These are phyloP conservation scores for Galemys pyrenaicus DNA, from an alignment of 2,113 vertebrate genomes.

Conservation along the genomic window DNA sequence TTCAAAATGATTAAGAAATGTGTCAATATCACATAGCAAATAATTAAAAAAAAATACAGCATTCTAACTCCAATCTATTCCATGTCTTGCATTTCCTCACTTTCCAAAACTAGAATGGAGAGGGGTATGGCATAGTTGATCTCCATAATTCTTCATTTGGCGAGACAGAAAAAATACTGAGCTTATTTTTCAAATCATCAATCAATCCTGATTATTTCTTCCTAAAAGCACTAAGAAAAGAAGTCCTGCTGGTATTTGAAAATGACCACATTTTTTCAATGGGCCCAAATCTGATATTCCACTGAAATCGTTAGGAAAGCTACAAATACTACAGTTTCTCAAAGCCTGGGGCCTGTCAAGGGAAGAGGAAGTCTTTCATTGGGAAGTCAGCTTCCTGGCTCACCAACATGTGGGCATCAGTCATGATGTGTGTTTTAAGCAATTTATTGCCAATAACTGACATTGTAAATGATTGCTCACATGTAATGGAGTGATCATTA, in stretches of 20 bases:
- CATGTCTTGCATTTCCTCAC: neutral
- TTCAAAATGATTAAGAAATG: constrained; percentile 5
- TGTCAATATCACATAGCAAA: neutral
- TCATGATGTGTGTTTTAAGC: neutral
- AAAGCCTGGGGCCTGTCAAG: neutral
- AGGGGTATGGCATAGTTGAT: neutral
- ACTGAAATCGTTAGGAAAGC: constrained; percentile 24
- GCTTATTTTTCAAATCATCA: constrained; percentile 1
- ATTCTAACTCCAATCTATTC: neutral
- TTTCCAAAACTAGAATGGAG: neutral
- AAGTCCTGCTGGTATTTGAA: constrained; percentile 30
- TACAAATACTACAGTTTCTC: constrained; percentile 32
- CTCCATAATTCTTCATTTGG: neutral
- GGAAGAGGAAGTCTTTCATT: neutral
- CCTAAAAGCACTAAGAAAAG: constrained; percentile 18
- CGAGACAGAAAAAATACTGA: neutral
- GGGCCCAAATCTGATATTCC: constrained; percentile 21
- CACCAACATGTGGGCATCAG: neutral
- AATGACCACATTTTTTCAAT: neutral
- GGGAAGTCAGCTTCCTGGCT: constrained; percentile 19
- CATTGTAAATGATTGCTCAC: neutral
- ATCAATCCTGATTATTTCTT: neutral
- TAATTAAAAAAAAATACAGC: neutral
- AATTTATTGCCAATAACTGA: neutral
- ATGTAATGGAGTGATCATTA: neutral